phyloP scores from a whole-genome alignment of 2,113 vertebrate genomes.

The Morphnarchus princeps region DNA sequence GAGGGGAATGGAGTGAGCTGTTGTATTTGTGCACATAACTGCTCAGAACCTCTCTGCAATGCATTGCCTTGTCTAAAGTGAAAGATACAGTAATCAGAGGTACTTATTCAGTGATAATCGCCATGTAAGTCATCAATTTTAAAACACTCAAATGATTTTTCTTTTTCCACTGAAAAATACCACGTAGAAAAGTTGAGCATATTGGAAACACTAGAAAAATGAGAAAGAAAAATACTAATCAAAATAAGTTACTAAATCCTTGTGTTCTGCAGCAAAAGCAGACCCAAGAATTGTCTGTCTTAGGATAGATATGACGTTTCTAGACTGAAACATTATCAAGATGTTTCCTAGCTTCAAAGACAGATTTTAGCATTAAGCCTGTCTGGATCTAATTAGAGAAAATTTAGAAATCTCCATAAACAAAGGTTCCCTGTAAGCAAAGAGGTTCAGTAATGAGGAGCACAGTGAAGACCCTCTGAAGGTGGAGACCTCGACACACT shows the following conservation, averaged over 20 bases:
- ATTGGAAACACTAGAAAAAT: background rate
- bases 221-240: background rate
- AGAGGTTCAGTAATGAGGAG: background rate
- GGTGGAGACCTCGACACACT: background rate
- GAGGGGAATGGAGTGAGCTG: background rate
- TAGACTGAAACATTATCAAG: background rate
- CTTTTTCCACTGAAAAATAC: background rate
- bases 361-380: background rate
- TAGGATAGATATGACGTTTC: background rate
- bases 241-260: background rate
- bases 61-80: background rate
- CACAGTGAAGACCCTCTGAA: background rate
- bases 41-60: background rate
- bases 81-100: background rate
- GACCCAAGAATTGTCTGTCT: background rate
- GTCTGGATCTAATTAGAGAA: background rate
- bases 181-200: background rate
- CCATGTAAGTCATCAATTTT: background rate
- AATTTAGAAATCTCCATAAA: background rate
- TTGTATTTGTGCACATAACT: background rate
- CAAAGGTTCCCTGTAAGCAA: background rate
- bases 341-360: background rate
- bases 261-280: background rate
- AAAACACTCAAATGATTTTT: background rate
- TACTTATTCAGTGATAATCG: background rate